Percentiles rank a stretch among this genome's conserved stretches.
Evolutionary conservation across 1,140 invertebrate species (phyloP).

Genomic region (Zelostemma sp.): DNA sequence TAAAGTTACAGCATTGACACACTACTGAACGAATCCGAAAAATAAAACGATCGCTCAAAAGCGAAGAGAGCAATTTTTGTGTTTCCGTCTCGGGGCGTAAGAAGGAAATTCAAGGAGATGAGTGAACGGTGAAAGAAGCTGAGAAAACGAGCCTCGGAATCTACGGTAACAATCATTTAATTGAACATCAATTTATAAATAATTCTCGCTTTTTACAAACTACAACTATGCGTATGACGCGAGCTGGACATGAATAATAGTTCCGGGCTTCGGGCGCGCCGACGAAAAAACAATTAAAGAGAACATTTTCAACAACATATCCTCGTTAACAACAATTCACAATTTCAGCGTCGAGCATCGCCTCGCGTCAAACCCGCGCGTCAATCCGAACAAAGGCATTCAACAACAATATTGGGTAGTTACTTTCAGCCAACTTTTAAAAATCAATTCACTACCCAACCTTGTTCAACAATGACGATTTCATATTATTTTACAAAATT

Average conservation of each 20-base stretch:
- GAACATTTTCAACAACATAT: background rate
- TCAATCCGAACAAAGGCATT: background rate
- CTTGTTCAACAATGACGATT: too few species aligned
- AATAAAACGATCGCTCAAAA: background rate
- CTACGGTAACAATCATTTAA: constrained; percentile 67
- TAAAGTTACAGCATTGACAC: background rate
- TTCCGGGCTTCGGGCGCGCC: constrained; percentile 27
- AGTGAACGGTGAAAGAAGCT: too few species aligned
- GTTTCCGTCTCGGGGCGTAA: too few species aligned
- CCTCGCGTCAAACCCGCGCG: background rate
- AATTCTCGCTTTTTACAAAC: constrained; percentile 62
- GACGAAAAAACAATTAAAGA: background rate
- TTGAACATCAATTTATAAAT: constrained; percentile 66
- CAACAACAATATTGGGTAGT: background rate
- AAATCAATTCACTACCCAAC: too few species aligned
- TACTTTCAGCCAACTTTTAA: too few species aligned
- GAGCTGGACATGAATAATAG: constrained; percentile 28
- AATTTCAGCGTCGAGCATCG: background rate
- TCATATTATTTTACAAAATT: too few species aligned
- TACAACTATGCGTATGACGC: constrained; percentile 41
- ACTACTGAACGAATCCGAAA: background rate
- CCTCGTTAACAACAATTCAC: background rate
- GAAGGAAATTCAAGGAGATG: too few species aligned
- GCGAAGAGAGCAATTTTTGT: too few species aligned
- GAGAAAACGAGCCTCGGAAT: constrained; percentile 22